Evolutionary conservation across 1,140 invertebrate genomes (phyloP).

Genomic region (Brachionus rotundiformis): DNA sequence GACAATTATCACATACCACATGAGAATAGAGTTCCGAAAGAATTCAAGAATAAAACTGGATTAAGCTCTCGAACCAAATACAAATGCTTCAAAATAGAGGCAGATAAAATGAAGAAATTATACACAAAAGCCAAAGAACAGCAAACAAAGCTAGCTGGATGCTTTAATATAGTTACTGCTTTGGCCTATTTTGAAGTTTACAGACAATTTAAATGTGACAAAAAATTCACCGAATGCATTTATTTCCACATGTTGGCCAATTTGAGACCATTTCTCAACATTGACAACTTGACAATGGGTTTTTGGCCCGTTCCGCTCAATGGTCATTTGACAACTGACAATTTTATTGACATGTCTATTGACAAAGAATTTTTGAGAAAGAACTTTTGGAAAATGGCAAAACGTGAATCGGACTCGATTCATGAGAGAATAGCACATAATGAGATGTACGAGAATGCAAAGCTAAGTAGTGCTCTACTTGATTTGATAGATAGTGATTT

Average conservation of each 20-base stretch:
- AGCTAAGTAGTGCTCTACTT: neutral
- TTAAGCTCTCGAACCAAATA: neutral
- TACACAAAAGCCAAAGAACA: neutral
- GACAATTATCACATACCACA: constrained; percentile 19
- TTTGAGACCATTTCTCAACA: constrained; percentile 15
- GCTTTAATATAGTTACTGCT: constrained; percentile 15
- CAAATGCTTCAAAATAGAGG: constrained; percentile 14
- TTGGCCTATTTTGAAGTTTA: constrained; percentile 1
- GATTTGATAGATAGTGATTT: constrained; percentile 1
- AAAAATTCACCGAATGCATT: neutral
- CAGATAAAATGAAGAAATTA: neutral
- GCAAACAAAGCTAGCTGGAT: neutral
- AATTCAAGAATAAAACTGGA: neutral
- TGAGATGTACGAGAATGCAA: constrained; percentile 5
- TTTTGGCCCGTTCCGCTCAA: neutral
- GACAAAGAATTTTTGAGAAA: constrained; percentile 7
- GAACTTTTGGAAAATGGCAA: constrained; percentile 9
- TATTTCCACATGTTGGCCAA: constrained; percentile 38
- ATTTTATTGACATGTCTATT: neutral
- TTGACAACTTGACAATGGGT: constrained; percentile 25
- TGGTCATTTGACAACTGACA: neutral
- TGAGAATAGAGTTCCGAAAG: neutral
- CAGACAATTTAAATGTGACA: constrained; percentile 21
- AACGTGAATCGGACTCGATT: constrained; percentile 5
- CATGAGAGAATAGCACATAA: constrained; percentile 8